Percentiles rank a stretch among this genome's conserved stretches.
These are phyloP conservation scores for Haemorhous mexicanus DNA, from an alignment of 2,113 vertebrate species.

Conservation along the genomic window DNA sequence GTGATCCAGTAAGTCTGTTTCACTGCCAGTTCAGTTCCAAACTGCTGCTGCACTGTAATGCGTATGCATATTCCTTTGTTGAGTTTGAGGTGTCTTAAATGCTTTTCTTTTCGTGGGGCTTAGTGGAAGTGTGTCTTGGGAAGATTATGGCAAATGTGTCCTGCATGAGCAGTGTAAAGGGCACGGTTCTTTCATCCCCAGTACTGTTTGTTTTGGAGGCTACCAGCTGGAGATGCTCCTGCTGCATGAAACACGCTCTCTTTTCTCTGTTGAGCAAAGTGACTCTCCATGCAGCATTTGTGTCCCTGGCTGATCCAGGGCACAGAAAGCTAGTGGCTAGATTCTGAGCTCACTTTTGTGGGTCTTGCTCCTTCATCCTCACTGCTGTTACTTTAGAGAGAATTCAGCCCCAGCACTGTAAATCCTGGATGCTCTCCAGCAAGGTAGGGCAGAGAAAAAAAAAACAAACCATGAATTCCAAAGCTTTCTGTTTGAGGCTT, in stretches of 20 bases:
- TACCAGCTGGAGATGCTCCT: background rate
- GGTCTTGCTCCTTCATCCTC: background rate
- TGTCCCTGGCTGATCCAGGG: background rate
- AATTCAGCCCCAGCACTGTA: background rate
- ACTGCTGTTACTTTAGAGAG: background rate
- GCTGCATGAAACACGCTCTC: background rate
- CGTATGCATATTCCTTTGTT: slow-evolving; percentile 7
- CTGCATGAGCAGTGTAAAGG: background rate
- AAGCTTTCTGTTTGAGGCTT: slow-evolving; percentile 14
- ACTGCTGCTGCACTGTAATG: background rate
- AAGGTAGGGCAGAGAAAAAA: background rate
- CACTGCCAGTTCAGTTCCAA: background rate
- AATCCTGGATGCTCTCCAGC: background rate
- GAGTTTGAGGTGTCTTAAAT: background rate
- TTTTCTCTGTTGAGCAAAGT: background rate
- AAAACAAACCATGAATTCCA: background rate
- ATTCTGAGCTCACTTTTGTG: background rate
- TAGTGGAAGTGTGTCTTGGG: background rate
- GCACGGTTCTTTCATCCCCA: background rate
- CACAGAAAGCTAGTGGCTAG: background rate
- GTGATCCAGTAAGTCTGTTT: background rate
- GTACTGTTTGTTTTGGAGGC: slow-evolving; percentile 28
- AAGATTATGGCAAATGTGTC: background rate
- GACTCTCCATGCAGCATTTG: background rate
- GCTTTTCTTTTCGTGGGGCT: background rate